phyloP scores from a whole-genome alignment of 2,797 vertebrate genomes.

The Amphiprion clarkii region DNA sequence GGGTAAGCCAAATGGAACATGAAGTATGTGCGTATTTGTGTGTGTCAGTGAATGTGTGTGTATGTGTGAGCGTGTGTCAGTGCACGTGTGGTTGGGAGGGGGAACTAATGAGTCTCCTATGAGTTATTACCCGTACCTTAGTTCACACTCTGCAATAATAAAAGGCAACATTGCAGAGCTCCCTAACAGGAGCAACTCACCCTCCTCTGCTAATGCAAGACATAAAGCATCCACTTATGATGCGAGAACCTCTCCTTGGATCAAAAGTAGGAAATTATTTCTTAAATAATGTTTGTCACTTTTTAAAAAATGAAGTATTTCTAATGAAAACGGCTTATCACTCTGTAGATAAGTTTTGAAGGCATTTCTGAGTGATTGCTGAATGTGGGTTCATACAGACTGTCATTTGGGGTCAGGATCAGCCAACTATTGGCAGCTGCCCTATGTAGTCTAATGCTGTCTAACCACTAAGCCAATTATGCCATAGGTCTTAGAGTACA shows the following conservation, averaged over 20 bases:
- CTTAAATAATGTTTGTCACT: background rate
- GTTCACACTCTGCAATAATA: constrained; percentile 71
- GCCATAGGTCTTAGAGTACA: constrained; percentile 51
- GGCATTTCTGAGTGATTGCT: constrained; percentile 20
- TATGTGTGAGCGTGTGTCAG: background rate
- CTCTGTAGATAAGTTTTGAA: background rate
- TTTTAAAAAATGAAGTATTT: background rate
- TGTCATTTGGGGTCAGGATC: constrained; percentile 49
- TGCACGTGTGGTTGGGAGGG: constrained; percentile 45
- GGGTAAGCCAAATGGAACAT: constrained; percentile 82
- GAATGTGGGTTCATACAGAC: background rate
- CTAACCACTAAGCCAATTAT: constrained; percentile 79
- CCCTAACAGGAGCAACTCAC: constrained; percentile 44
- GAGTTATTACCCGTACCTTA: constrained; percentile 77
- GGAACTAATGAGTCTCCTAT: constrained; percentile 81
- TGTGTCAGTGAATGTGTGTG: constrained; percentile 1
- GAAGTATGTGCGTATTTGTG: constrained; percentile 53
- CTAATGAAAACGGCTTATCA: background rate
- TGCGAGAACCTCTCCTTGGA: constrained; percentile 1
- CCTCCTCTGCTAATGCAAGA: constrained; percentile 33
- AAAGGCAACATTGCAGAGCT: constrained; percentile 70
- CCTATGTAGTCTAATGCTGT: constrained; percentile 41
- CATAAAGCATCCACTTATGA: constrained; percentile 24
- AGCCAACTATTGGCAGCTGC: constrained; percentile 47
- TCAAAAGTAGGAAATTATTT: background rate